These are phyloP conservation scores for Oegoconia quadripuncta DNA, from an alignment of 2,888 invertebrate species.

Conservation along the genomic window DNA sequence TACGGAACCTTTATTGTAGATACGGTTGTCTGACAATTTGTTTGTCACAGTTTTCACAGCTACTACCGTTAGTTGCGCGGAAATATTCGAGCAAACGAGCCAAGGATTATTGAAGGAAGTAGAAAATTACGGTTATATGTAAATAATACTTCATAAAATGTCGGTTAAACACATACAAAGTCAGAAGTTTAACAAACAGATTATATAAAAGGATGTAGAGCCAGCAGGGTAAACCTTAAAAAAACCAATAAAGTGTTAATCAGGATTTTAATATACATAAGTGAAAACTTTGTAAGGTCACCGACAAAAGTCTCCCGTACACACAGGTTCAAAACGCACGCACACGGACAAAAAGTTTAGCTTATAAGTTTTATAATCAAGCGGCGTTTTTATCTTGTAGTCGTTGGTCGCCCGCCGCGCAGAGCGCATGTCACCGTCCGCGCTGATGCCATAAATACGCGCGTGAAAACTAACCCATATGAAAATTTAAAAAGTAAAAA, in stretches of 20 bases:
- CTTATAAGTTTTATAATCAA: conserved; percentile 78
- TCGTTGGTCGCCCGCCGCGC: conserved; percentile 68
- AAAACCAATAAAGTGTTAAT: not conserved
- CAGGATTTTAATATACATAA: conserved; percentile 26
- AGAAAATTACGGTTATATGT: too few species aligned
- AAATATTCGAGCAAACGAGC: not conserved
- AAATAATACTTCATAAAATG: too few species aligned
- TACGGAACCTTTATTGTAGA: not conserved
- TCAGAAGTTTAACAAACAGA: too few species aligned
- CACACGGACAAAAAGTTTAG: conserved; percentile 74
- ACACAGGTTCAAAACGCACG: conserved; percentile 57
- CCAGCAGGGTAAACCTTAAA: not conserved
- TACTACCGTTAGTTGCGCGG: not conserved
- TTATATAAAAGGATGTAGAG: too few species aligned
- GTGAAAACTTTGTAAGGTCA: conserved; percentile 71
- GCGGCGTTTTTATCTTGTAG: conserved; percentile 78
- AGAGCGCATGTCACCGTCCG: conserved; percentile 63
- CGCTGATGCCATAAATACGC: conserved; percentile 54
- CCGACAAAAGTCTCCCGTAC: conserved; percentile 61
- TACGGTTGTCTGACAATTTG: conserved; percentile 3
- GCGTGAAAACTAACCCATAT: conserved; percentile 60
- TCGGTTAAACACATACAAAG: too few species aligned
- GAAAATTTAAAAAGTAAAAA: conserved; percentile 50
- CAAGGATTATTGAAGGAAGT: too few species aligned
- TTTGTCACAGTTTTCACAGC: conserved; percentile 3